Evolutionary conservation across 2,113 vertebrate genomes (phyloP).

Genomic region (Taurulus bubalis): DNA sequence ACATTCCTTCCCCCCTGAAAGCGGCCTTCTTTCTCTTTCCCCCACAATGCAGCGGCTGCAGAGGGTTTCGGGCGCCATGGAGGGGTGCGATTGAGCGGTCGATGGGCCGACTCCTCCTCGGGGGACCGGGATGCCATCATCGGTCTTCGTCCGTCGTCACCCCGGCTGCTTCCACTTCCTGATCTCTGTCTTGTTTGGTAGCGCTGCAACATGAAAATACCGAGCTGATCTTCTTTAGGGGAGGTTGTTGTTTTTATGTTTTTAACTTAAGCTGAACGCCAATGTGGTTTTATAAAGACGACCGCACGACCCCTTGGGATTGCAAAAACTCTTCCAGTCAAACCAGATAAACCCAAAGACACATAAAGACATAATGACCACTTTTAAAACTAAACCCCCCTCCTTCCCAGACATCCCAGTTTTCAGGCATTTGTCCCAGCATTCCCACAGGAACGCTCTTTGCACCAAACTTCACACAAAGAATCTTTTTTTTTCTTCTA

Average conservation of each 20-base stretch:
- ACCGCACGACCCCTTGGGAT: not conserved
- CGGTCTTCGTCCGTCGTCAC: conserved; percentile 44
- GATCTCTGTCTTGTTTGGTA: conserved; percentile 13
- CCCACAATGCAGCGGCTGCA: conserved; percentile 22
- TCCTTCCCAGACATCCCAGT: not conserved
- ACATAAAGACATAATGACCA: not conserved
- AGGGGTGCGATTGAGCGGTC: conserved; percentile 48
- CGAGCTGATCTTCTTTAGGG: not conserved
- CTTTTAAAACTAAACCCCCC: not conserved
- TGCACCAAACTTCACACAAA: not conserved
- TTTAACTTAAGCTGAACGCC: not conserved
- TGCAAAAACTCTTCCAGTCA: not conserved
- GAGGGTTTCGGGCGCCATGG: conserved; percentile 27
- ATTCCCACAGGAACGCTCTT: conserved; percentile 3
- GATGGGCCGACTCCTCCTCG: conserved; percentile 46
- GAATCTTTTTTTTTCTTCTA: not conserved
- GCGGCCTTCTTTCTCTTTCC: conserved; percentile 7
- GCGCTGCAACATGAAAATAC: not conserved
- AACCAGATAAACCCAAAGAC: not conserved
- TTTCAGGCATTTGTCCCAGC: conserved; percentile 5
- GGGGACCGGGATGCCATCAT: conserved; percentile 41
- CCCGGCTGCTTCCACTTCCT: conserved; percentile 29
- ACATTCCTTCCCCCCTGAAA: conserved; percentile 57
- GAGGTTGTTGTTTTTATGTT: not conserved
- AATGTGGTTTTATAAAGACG: not conserved